Conservation (phyloP, 2,113 vertebrate species). For the Aphyosemion australe region DNA sequence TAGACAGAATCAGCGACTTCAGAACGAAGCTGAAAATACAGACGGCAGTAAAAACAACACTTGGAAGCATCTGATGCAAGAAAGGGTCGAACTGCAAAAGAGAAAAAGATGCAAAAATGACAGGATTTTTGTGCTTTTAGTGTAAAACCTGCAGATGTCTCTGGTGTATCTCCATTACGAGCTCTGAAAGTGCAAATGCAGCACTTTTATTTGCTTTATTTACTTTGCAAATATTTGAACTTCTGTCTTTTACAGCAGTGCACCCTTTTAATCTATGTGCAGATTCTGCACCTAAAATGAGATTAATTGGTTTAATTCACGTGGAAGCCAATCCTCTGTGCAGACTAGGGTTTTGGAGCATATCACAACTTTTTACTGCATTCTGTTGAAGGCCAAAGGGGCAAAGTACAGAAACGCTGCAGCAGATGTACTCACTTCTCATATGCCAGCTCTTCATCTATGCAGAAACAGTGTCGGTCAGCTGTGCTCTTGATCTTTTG, state of each 20-base stretch:
- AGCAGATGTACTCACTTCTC: constrained; percentile 88
- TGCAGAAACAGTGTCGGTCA: constrained; percentile 92
- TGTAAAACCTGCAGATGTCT: constrained; percentile 19
- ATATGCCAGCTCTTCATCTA: constrained; percentile 95
- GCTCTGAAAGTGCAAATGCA: neutral
- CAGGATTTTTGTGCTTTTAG: constrained; percentile 14
- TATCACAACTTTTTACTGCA: neutral
- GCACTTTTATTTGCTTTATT: neutral
- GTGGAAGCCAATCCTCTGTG: neutral
- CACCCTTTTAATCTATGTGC: no score
- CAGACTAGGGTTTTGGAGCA: neutral
- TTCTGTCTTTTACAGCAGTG: no score
- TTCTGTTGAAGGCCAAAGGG: neutral
- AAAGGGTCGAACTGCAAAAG: constrained; percentile 13
- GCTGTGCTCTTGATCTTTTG: constrained; percentile 90
- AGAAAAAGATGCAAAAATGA: constrained; percentile 32
- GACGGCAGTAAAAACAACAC: constrained; percentile 47
- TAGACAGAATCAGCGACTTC: constrained; percentile 28
- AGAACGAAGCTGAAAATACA: constrained; percentile 41
- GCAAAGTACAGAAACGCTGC: neutral
- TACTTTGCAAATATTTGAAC: neutral
- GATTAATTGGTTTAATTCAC: neutral
- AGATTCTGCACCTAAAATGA: neutral
- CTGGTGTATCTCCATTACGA: neutral
- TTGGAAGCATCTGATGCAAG: constrained; percentile 24